Base-by-base conservation (phyloP, 2,113 vertebrate species). In the Stigmatopora nigra region DNA sequence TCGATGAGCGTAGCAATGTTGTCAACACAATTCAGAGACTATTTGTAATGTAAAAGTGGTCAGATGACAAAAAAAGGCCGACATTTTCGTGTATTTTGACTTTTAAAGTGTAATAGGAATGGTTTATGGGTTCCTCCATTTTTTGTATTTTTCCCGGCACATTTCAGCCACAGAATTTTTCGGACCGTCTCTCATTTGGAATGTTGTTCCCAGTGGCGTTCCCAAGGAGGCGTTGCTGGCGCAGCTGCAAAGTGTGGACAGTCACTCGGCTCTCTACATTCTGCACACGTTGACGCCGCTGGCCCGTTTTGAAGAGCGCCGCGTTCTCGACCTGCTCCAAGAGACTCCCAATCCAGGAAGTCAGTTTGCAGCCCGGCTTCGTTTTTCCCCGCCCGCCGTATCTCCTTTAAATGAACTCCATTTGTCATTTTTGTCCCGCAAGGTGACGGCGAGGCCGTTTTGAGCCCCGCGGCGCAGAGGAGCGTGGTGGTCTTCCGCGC, bases 281-380 rank as follows among this genome's bases (percentile, higher is more conserved):
- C 91, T 99, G 64, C 92, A 98, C 79, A 93, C 92, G 60, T 90
- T 99, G 78, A 96, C 93, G 68, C 90, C 93, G 73, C 82, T 99
- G 67, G 85, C 93, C 81, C 86, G 89, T 57, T 90, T 92, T 82
- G 91, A 93, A 52, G 95, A 98, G 78, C 89, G 90, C 0, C 87
- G 88, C 76, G 93, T 98, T 69, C 86, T 94, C 73, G 87, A 92
- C 44, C 90, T 99, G 16, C 90, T 99, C 74, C 91, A 94, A 0
- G 91, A 84, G 51, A 84, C 86, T 83, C 89, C 93, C 83, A 56
- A 81, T 53, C 56, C 69, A 25, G 59, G 61, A 65, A 16, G 71
- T 56, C 53, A 31, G 53, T 14, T 5, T 13, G 22, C 53, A 12
- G 22, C 53, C 25, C 4, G 13, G 25, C 19, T 25, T 71, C 78